A percentile compares a stretch with the other conserved stretches of the same genome.
Evolutionary conservation across 2,888 invertebrate species (phyloP).

Genomic region (Antitype chi): DNA sequence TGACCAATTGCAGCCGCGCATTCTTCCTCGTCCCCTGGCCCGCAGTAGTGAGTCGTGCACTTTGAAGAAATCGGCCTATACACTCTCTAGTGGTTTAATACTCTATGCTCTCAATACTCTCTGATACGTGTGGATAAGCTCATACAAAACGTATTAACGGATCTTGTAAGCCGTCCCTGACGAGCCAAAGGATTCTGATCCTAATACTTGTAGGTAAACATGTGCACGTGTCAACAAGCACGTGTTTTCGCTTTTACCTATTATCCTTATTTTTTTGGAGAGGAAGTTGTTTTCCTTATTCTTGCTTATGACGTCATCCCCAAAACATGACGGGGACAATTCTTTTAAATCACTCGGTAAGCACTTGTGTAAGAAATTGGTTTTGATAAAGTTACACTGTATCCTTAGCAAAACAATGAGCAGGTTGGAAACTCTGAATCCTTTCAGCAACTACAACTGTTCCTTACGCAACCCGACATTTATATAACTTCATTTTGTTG

Average conservation of each 20-base stretch:
- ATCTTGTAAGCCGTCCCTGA: neutral
- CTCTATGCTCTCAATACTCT: neutral
- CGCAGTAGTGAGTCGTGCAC: no score
- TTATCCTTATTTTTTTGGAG: no score
- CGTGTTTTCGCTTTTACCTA: neutral
- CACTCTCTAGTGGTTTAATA: no score
- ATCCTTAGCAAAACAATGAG: neutral
- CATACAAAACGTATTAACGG: neutral
- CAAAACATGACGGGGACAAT: neutral
- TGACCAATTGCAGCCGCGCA: no score
- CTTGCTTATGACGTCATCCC: neutral
- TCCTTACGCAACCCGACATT: neutral
- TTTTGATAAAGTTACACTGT: neutral
- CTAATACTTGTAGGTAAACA: neutral
- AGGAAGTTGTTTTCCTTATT: neutral
- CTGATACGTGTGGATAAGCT: neutral
- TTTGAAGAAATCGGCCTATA: no score
- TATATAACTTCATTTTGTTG: neutral
- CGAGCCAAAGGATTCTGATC: neutral
- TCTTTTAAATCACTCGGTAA: neutral
- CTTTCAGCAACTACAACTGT: conserved; percentile 1
- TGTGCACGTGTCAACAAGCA: no score
- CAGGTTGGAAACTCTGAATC: neutral
- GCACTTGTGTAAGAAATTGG: neutral
- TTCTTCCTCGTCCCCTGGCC: no score